Conservation (phyloP, 1,140 invertebrate genomes). For the Aphelenchoides besseyi region DNA sequence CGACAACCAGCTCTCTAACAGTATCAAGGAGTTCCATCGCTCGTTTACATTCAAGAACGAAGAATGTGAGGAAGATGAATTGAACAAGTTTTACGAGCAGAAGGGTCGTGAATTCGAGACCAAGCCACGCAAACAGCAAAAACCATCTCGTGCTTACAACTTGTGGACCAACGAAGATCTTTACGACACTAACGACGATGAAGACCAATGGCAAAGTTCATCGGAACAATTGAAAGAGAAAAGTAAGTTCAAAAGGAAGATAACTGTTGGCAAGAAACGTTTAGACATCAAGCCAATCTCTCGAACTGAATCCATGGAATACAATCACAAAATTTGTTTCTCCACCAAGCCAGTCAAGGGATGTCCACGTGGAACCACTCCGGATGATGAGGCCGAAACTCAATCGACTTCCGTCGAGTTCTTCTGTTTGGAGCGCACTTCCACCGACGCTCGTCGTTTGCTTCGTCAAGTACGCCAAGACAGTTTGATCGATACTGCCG, state of each 20-base stretch:
- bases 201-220: background rate
- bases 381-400: slow-evolving; percentile 18
- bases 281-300: slow-evolving; percentile 23
- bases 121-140: background rate
- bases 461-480: slow-evolving; percentile 22
- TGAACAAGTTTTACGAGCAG: slow-evolving; percentile 34
- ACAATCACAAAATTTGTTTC: slow-evolving; percentile 45
- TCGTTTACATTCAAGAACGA: slow-evolving; percentile 32
- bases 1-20: background rate
- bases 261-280: background rate
- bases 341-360: slow-evolving; percentile 33
- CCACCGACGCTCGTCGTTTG: slow-evolving; percentile 30
- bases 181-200: background rate
- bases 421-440: slow-evolving; percentile 44
- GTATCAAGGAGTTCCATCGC: slow-evolving; percentile 37
- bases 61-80: slow-evolving; percentile 25
- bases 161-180: background rate
- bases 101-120: background rate
- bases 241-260: background rate
- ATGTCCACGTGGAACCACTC: slow-evolving; percentile 32
- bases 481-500: slow-evolving; percentile 6
- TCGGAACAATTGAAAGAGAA: background rate
- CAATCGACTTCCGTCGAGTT: slow-evolving; percentile 8
- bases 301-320: slow-evolving; percentile 15
- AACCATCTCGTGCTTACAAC: background rate